phyloP scores from a whole-genome alignment of 2,888 invertebrate genomes.

The Erebia palarica region DNA sequence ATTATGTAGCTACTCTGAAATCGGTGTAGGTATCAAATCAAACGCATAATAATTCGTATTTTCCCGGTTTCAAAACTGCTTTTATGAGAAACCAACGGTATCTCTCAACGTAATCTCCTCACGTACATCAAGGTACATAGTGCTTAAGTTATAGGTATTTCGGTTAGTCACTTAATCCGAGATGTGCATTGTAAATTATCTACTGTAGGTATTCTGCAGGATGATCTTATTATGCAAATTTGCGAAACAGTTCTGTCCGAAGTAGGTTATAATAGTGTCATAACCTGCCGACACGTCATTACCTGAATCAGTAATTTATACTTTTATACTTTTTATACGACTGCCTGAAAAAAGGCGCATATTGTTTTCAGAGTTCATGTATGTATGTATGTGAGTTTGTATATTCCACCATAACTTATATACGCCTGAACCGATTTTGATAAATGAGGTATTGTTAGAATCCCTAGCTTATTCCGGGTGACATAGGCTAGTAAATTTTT shows the following conservation, averaged over 20 bases:
- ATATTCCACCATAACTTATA: no score
- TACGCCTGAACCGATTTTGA: no score
- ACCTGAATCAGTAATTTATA: neutral
- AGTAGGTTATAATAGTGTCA: slow-evolving; percentile 20
- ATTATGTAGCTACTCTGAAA: no score
- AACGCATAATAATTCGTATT: neutral
- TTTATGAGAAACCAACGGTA: neutral
- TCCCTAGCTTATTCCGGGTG: no score
- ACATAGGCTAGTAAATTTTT: no score
- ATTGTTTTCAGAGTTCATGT: no score
- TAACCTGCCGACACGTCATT: neutral
- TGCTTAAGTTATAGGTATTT: slow-evolving; percentile 15
- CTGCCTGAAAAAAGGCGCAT: no score
- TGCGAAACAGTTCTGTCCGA: slow-evolving; percentile 20
- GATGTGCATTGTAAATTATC: slow-evolving; percentile 32
- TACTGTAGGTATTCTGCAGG: slow-evolving; percentile 27
- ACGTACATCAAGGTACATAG: slow-evolving; percentile 18
- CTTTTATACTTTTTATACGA: no score
- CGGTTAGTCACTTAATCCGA: slow-evolving; percentile 28
- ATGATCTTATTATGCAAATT: slow-evolving; percentile 37
- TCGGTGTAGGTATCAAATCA: neutral
- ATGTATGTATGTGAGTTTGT: no score
- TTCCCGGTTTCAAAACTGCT: slow-evolving; percentile 25
- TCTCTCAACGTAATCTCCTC: slow-evolving; percentile 18
- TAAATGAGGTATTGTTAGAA: no score